phyloP scores from a whole-genome alignment of 92 coral and sea anemone species.

The Epizoanthus ramosus region DNA sequence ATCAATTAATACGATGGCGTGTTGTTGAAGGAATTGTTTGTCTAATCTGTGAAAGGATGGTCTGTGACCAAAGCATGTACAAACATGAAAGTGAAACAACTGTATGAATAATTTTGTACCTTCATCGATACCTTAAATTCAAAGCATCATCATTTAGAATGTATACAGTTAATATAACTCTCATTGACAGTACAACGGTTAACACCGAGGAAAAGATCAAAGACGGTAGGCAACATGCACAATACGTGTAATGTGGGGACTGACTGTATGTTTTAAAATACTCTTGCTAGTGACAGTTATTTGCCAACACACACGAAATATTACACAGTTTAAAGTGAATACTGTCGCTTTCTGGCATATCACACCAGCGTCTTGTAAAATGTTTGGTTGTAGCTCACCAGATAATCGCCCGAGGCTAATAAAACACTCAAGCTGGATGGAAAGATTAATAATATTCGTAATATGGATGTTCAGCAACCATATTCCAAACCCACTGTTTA shows the following conservation, averaged over 20 bases:
- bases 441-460: not conserved
- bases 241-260: no score
- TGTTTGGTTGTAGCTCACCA: not conserved
- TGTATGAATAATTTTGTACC: slow-evolving; percentile 6
- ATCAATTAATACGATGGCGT: slow-evolving; percentile 4
- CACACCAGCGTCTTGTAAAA: not conserved
- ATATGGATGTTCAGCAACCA: not conserved
- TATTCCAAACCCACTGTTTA: not conserved
- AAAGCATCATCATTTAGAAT: not conserved
- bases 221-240: no score
- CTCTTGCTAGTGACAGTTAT: not conserved
- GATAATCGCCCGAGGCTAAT: slow-evolving; percentile 26
- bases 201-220: slow-evolving; percentile 1
- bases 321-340: not conserved
- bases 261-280: slow-evolving; percentile 1
- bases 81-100: slow-evolving; percentile 2
- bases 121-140: not conserved
- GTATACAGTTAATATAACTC: not conserved
- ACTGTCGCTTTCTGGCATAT: not conserved
- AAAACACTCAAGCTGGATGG: slow-evolving; percentile 8
- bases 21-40: slow-evolving; percentile 15
- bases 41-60: slow-evolving; percentile 1
- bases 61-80: not conserved
- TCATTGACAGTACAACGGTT: not conserved
- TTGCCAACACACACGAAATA: slow-evolving; percentile 1